Conservation (phyloP, 1,140 invertebrate genomes). For the Drosophila seguyi region DNA sequence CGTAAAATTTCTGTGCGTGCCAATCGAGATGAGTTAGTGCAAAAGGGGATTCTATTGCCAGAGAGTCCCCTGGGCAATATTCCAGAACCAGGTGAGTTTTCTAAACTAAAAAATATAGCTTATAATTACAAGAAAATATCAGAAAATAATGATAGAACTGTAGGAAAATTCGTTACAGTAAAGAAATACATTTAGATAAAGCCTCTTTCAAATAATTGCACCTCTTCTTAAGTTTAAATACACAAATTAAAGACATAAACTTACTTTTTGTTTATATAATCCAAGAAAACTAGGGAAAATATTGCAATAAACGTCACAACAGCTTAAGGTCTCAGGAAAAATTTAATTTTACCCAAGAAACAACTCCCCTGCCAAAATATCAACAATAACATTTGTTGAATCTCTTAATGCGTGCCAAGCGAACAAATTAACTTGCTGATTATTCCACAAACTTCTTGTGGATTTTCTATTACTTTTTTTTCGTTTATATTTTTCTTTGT, state of each 20-base stretch:
- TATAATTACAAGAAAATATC: not conserved
- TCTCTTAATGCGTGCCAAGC: constrained; percentile 35
- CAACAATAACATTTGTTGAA: constrained; percentile 28
- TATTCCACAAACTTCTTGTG: constrained; percentile 27
- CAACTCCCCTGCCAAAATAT: constrained; percentile 1
- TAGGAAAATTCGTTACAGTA: not conserved
- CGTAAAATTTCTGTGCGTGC: constrained; percentile 98
- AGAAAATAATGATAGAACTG: not conserved
- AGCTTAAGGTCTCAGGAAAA: constrained; percentile 1
- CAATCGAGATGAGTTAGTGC: constrained; percentile 97
- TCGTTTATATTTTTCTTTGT: constrained; percentile 7
- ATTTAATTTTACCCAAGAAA: not conserved
- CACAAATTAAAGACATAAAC: not conserved
- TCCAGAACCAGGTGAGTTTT: constrained; percentile 90
- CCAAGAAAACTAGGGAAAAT: not conserved
- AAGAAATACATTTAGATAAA: not conserved
- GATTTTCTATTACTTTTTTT: not conserved
- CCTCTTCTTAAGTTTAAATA: not conserved
- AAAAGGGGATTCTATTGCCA: constrained; percentile 97
- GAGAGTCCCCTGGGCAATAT: constrained; percentile 93
- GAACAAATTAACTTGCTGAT: constrained; percentile 37
- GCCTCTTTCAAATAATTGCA: not conserved
- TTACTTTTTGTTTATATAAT: too few species aligned
- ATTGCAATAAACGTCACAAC: not conserved
- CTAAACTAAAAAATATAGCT: not conserved